A percentile compares a stretch with the other conserved stretches of the same genome.
Conservation (phyloP, 64 coral and sea anemone genomes). For the Actinia tenebrosa region DNA sequence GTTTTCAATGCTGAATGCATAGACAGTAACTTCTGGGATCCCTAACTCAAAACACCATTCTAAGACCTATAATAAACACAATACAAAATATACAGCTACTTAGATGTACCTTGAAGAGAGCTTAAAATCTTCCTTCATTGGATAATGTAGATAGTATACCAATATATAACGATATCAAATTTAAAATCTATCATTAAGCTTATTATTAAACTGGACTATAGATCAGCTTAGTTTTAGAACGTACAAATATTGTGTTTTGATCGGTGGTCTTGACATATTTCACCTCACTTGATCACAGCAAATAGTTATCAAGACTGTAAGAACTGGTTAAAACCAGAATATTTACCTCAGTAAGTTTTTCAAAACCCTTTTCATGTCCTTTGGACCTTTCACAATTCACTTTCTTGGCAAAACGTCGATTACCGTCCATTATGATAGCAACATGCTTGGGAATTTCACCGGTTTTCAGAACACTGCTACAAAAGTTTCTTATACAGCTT, state of each 20-base stretch:
- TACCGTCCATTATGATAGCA: conserved; percentile 98
- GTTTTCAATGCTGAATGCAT: conserved; percentile 99
- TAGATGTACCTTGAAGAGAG: too few species aligned
- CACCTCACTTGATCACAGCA: neutral
- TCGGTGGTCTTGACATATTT: too few species aligned
- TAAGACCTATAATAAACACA: conserved; percentile 45
- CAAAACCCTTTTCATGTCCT: conserved; percentile 95
- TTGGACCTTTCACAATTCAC: conserved; percentile 87
- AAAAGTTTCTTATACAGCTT: conserved; percentile 72
- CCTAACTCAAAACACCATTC: conserved; percentile 98
- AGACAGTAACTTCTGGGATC: conserved; percentile 93
- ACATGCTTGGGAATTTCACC: conserved; percentile 89
- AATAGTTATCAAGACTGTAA: neutral
- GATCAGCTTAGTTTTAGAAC: too few species aligned
- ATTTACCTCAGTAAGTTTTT: conserved; percentile 86
- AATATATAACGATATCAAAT: too few species aligned
- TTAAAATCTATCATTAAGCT: too few species aligned
- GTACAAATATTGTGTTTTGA: too few species aligned
- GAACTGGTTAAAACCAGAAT: neutral
- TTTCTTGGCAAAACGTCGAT: conserved; percentile 90
- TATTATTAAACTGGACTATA: too few species aligned
- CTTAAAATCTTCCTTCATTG: too few species aligned
- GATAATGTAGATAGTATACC: too few species aligned
- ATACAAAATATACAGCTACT: neutral
- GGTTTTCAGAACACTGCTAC: conserved; percentile 89